Evolutionary conservation across 2,113 vertebrate species (phyloP).

Genomic region (Lonchura striata): DNA sequence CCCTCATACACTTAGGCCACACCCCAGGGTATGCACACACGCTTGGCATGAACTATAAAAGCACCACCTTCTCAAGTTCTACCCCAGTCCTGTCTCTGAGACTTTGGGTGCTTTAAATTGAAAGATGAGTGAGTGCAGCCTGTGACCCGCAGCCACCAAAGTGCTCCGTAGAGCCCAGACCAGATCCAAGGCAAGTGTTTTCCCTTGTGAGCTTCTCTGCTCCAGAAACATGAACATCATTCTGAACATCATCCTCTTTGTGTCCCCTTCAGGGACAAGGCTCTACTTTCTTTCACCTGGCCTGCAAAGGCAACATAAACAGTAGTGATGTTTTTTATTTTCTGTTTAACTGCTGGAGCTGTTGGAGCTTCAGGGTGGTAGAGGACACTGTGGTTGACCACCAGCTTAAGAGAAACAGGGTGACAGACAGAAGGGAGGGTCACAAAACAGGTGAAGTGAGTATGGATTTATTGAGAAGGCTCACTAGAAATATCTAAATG

Average conservation of each 20-base stretch:
- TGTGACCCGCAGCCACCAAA: neutral
- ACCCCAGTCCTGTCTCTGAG: neutral
- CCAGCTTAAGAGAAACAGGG: neutral
- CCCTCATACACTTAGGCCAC: neutral
- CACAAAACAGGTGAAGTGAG: neutral
- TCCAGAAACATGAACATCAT: neutral
- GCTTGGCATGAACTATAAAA: neutral
- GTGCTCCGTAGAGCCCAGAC: neutral
- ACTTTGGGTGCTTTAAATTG: neutral
- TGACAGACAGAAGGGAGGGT: neutral
- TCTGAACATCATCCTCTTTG: neutral
- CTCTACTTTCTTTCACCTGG: neutral
- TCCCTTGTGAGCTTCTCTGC: neutral
- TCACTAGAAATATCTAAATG: neutral
- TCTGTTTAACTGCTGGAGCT: neutral
- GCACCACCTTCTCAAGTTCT: neutral
- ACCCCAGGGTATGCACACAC: neutral
- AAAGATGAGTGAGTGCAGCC: neutral
- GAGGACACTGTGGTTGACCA: neutral
- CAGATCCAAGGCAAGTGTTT: neutral
- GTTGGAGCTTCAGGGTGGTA: neutral
- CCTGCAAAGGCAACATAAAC: neutral
- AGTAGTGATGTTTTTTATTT: neutral
- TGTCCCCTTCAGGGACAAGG: neutral
- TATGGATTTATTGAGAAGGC: neutral